phyloP scores from a whole-genome alignment of 2,113 vertebrate species.

The Sprattus sprattus region DNA sequence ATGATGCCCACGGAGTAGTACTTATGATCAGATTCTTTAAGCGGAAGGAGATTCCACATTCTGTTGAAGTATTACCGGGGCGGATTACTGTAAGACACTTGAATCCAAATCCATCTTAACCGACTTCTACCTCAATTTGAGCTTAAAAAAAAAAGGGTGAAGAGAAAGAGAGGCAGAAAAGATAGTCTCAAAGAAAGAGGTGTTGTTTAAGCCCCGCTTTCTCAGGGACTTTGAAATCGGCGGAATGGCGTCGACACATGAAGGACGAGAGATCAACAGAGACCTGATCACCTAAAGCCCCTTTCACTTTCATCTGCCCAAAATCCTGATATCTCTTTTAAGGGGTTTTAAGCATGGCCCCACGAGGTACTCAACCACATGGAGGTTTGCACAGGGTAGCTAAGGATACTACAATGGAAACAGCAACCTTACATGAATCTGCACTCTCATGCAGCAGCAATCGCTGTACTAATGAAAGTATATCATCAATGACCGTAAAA shows the following conservation, averaged over 20 bases:
- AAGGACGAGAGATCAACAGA: constrained; percentile 5
- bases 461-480: background rate
- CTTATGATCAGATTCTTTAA: constrained; percentile 13
- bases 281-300: constrained; percentile 17
- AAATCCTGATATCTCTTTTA: constrained; percentile 3
- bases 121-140: constrained; percentile 30
- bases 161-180: background rate
- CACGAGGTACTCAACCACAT: background rate
- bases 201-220: background rate
- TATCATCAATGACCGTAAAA: background rate
- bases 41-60: constrained; percentile 10
- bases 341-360: background rate
- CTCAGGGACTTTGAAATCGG: background rate
- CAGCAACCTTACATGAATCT: background rate
- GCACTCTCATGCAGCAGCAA: background rate
- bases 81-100: constrained; percentile 31
- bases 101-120: constrained; percentile 26
- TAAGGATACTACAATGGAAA: background rate
- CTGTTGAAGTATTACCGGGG: constrained; percentile 15
- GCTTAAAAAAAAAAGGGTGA: constrained; percentile 4
- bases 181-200: constrained; percentile 20
- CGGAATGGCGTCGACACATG: background rate
- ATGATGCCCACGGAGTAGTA: background rate
- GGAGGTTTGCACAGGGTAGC: background rate
- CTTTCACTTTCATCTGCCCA: constrained; percentile 20